Base-by-base conservation (phyloP, 2,797 vertebrate genomes). In the Coregonus ussuriensis region DNA sequence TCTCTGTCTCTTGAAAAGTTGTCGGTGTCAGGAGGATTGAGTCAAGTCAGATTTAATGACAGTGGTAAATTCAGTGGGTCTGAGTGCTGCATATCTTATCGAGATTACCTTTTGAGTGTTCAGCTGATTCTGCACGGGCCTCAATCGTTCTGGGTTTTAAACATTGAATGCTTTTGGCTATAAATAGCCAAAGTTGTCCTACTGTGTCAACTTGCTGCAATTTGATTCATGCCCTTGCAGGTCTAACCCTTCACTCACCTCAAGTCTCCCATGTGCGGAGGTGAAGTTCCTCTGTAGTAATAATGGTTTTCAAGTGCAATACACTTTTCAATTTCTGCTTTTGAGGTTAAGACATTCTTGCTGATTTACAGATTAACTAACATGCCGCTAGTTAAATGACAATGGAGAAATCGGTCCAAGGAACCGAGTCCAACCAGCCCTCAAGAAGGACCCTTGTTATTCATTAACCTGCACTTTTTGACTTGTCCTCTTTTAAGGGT, bases 61-160 rank as follows among this genome's bases (percentile, higher is more conserved):
- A 56, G 59, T 75, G 41, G 21, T 73, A 68, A 56, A 13, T 31
- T 31, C 21, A 33, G 29, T 25, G 13, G 31, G 29, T 3, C 33
- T 81, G 77, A 70, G 54, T 63, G 73, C 62, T 72, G 33, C 29
- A 63, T 77, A 65, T 81, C 74, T 77, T 35, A 67, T 82, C 59
- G 41, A 62, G 76, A 73, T 73, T 41, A 67, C 16, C 68, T n/a
- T 68, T 4, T 33, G 53, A 41, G 31, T 31, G 66, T 47, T 62
- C 53, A 4, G 74, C 77, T 82, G 77, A 82, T 41, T 37, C 65
- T n/a, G 18, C 67, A 21, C 51, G 51, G 29, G 37, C 65, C 56
- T 52, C 29, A 11, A 18, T 67, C 4, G 25, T 67, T 31, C 16
- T 59, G 56, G n/a, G 16, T 21, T 21, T 18, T 59, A 7, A 59